Evolutionary conservation across 2,888 invertebrate genomes (phyloP).

Genomic region (Ecliptopera silaceata): DNA sequence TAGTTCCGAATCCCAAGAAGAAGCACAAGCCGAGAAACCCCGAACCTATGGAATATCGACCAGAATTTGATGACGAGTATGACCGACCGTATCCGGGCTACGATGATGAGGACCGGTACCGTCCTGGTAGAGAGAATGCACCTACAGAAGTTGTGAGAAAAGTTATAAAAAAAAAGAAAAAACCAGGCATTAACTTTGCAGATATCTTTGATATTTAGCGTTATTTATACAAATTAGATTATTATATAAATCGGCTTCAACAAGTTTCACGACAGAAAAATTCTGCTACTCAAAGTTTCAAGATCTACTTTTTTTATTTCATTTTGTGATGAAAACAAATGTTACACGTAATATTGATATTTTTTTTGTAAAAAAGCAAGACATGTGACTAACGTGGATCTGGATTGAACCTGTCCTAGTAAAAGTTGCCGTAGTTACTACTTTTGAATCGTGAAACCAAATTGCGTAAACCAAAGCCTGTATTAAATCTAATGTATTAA

Average conservation of each 20-base stretch:
- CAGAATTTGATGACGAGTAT: constrained; percentile 63
- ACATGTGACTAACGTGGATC: too few species aligned
- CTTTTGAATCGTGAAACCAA: constrained; percentile 11
- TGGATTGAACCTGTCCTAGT: constrained; percentile 2
- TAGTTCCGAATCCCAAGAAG: constrained; percentile 75
- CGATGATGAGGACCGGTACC: constrained; percentile 59
- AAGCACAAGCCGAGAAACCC: constrained; percentile 63
- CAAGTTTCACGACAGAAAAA: background rate
- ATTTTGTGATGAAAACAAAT: too few species aligned
- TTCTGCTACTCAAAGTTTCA: too few species aligned
- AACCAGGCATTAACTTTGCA: constrained; percentile 67
- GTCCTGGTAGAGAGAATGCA: constrained; percentile 49
- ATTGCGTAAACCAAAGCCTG: constrained; percentile 12
- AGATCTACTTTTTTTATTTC: too few species aligned
- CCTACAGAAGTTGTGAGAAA: constrained; percentile 66
- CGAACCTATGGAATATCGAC: constrained; percentile 59
- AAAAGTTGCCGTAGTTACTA: constrained; percentile 3
- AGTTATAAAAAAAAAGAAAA: constrained; percentile 69
- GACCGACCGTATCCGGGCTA: constrained; percentile 54
- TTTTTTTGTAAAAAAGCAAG: too few species aligned
- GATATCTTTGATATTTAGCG: constrained; percentile 74
- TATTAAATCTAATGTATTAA: constrained; percentile 8
- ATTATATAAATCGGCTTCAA: constrained; percentile 2
- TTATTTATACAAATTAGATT: constrained; percentile 64
- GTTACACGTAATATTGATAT: too few species aligned